These are phyloP conservation scores for Leptinotarsa tumamoca DNA, from an alignment of 2,888 invertebrate species.

Conservation along the genomic window DNA sequence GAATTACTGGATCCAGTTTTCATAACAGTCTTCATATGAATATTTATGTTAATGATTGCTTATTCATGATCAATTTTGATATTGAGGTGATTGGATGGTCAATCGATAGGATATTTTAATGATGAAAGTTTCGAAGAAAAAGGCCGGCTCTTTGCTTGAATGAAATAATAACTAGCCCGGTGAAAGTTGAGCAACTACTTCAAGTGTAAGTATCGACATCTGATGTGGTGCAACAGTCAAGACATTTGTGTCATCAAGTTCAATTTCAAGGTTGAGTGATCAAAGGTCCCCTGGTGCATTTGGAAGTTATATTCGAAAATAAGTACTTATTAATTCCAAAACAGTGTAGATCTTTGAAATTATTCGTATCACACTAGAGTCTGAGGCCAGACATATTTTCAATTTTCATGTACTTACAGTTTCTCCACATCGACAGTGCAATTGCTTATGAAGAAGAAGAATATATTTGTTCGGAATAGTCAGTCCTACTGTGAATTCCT, in stretches of 20 bases:
- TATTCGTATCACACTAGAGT: no score
- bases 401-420: no score
- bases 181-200: not conserved
- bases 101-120: not conserved
- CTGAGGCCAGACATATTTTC: no score
- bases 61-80: not conserved
- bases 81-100: not conserved
- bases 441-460: no score
- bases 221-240: not conserved
- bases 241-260: not conserved
- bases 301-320: no score
- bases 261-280: not conserved
- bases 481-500: no score
- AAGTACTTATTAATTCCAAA: no score
- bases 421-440: no score
- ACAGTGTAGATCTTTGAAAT: no score
- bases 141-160: not conserved
- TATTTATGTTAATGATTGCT: slow-evolving; percentile 16
- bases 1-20: slow-evolving; percentile 21
- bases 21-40: slow-evolving; percentile 22
- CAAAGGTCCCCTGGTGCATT: no score
- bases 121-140: not conserved
- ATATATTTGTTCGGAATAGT: no score
- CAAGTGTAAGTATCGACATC: not conserved
- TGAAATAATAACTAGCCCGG: not conserved